phyloP scores from a whole-genome alignment of 2,113 vertebrate genomes.

The Spilogale gracilis region DNA sequence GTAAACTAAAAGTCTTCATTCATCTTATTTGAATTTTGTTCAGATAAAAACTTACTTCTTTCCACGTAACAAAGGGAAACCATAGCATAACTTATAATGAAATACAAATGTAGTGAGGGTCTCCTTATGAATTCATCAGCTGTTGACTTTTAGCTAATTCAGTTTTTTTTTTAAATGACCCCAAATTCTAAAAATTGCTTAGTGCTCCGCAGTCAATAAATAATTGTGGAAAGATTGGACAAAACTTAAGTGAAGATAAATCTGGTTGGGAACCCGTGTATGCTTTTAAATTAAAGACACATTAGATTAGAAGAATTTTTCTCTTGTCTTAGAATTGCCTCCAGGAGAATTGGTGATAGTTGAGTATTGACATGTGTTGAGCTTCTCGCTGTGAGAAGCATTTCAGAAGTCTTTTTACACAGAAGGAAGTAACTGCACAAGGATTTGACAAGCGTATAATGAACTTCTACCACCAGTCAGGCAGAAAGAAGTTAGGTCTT shows the following conservation, averaged over 20 bases:
- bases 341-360: neutral
- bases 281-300: neutral
- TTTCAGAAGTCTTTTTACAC: neutral
- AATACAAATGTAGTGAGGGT: neutral
- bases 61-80: neutral
- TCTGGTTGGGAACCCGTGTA: neutral
- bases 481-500: neutral
- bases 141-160: conserved; percentile 18
- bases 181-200: conserved; percentile 35
- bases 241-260: conserved; percentile 10
- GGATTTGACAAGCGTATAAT: neutral
- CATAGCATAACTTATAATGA: neutral
- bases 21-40: conserved; percentile 19
- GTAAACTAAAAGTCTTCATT: neutral
- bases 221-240: neutral
- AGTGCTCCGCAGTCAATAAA: neutral
- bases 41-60: neutral
- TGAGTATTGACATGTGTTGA: neutral
- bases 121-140: neutral
- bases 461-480: neutral
- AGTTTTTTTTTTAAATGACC: conserved; percentile 15
- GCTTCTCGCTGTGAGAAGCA: neutral
- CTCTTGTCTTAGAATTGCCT: neutral
- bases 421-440: neutral
- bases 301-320: neutral